Base-by-base conservation (phyloP, 2,888 invertebrate species). In the Acanthosoma haemorrhoidale region DNA sequence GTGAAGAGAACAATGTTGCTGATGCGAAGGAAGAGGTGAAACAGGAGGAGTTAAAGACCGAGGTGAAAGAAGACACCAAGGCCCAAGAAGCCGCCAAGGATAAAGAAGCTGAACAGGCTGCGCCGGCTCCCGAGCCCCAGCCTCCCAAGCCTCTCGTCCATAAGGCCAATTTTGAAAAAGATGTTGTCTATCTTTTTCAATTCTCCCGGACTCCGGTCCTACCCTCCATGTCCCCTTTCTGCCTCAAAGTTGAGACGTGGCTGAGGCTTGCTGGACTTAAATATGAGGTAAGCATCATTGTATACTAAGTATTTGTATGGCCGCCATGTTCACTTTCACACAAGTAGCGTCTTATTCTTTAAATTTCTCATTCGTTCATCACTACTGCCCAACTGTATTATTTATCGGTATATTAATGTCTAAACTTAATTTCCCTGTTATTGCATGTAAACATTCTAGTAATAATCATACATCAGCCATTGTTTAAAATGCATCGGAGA, bases 221-320 rank as follows among this genome's bases (percentile, higher is more conserved):
- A 79, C 95, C 95, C 72, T 94, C 94, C 73, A 84, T 93, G 77
- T 95, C 94, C 76, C 93, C 94, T 71, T 95, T 91, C 82, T 94
- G 94, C 83, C 87, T 96, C 80, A 96, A 96, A 86, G 92, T 95
- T 77, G 96, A 96, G 85, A 94, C 95, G 78, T 96, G 94, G 94
- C 86, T 96, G 76, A 87, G 96, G 80, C 86, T 96, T 78, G 89
- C 90, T 79, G 92, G 90, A 80, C 86, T 95, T 80, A 93, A 92
- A 83, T 96, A 95, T 83, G 94, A 95, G 92, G 95, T 95, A 83
- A 86, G 88, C 25, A 43, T 43, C 43, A 43, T 11, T 43, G 11
- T 21, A 43, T 25, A 15, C 66, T 70, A 58, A 32, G 18, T 29
- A 18, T 36, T 16, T 59, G 36, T 31, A 51, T 25, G 21, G 72